Percentiles rank a stretch among this genome's conserved stretches.
These are phyloP conservation scores for Porites lutea DNA, from an alignment of 64 coral and sea anemone species.

Conservation along the genomic window DNA sequence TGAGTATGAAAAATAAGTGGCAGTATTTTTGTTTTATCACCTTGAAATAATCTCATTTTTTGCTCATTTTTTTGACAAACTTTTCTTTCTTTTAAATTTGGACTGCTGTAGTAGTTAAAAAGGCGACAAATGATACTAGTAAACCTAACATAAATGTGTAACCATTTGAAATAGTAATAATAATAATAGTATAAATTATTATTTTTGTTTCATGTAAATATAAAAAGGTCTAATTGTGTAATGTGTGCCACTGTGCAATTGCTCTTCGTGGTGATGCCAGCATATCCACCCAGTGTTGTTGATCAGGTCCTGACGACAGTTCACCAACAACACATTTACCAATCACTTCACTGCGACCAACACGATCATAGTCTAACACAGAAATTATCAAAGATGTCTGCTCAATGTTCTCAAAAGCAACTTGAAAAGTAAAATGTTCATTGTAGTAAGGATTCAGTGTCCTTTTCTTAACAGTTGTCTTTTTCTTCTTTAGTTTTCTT, in stretches of 20 bases:
- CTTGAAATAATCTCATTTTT: too few relatives aligned
- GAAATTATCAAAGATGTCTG: constrained; percentile 92
- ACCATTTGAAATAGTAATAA: too few relatives aligned
- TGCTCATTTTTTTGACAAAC: too few relatives aligned
- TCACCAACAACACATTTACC: constrained; percentile 98
- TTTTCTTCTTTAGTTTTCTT: constrained; percentile 95
- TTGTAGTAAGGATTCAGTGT: constrained; percentile 98
- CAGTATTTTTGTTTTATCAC: too few relatives aligned
- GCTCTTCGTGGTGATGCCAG: constrained; percentile 87
- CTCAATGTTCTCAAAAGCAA: constrained; percentile 97
- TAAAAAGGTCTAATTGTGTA: constrained; percentile 60
- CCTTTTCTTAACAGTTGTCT: constrained; percentile 98
- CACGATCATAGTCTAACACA: constrained; percentile 94
- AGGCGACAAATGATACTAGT: too few relatives aligned
- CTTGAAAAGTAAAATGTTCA: constrained; percentile 93
- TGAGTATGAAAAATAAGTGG: too few relatives aligned
- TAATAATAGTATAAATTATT: too few relatives aligned
- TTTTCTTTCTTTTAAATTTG: too few relatives aligned
- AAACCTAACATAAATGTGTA: too few relatives aligned
- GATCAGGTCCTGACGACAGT: constrained; percentile 83
- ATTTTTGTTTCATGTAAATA: not conserved
- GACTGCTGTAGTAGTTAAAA: too few relatives aligned
- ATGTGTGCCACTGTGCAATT: constrained; percentile 93
- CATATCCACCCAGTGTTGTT: constrained; percentile 97
- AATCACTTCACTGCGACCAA: constrained; percentile 95